Evolutionary conservation across 1,140 invertebrate genomes (phyloP).

Genomic region (Neodiprion pinetum): DNA sequence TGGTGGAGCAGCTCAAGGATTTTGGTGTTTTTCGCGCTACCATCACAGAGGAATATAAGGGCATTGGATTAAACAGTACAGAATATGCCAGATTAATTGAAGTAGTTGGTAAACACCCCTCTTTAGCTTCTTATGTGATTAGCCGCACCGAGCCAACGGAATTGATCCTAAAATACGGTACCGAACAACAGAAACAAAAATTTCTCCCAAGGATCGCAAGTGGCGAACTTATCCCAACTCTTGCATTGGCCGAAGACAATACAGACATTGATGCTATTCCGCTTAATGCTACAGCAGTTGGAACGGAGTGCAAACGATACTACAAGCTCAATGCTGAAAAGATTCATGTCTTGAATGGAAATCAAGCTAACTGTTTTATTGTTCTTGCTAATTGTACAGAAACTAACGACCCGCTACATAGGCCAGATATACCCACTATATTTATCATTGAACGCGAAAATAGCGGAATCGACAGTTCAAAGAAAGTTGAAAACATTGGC

Average conservation of each 20-base stretch:
- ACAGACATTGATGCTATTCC: conserved; percentile 41
- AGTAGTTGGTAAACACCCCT: conserved; percentile 56
- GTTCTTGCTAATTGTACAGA: conserved; percentile 56
- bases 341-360: conserved; percentile 58
- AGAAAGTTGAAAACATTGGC: conserved; percentile 78
- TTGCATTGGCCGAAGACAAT: conserved; percentile 59
- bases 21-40: conserved; percentile 42
- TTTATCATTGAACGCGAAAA: conserved; percentile 80
- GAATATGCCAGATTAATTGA: conserved; percentile 66
- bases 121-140: conserved; percentile 53
- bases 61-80: conserved; percentile 60
- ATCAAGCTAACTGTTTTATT: conserved; percentile 61
- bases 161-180: conserved; percentile 56
- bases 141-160: conserved; percentile 59
- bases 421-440: conserved; percentile 63
- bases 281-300: conserved; percentile 47
- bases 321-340: conserved; percentile 64
- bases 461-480: conserved; percentile 72
- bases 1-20: conserved; percentile 40
- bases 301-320: conserved; percentile 39
- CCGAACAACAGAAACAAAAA: conserved; percentile 54
- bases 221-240: conserved; percentile 57
- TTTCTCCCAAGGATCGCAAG: conserved; percentile 60
- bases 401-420: conserved; percentile 35
- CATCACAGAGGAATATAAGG: conserved; percentile 39